Conservation (phyloP, 2,797 vertebrate genomes). For the Phyllotis vaccarum region DNA sequence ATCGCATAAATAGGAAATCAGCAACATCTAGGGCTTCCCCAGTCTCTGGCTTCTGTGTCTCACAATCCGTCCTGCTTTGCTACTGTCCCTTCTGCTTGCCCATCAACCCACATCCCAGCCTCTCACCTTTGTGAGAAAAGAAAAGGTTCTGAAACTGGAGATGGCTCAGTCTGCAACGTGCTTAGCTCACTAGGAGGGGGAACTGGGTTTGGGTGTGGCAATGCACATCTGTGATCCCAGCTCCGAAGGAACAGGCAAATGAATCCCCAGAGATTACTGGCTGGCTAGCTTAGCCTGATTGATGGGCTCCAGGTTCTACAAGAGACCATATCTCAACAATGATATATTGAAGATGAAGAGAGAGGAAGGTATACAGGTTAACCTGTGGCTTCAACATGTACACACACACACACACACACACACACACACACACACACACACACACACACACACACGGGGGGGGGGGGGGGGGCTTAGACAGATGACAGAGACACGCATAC, state of each 20-base stretch:
- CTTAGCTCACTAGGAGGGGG: background rate
- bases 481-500: background rate
- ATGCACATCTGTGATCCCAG: background rate
- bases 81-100: background rate
- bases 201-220: background rate
- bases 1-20: slow-evolving; percentile 77
- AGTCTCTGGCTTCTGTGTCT: slow-evolving; percentile 36
- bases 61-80: background rate
- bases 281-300: background rate
- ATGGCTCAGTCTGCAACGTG: background rate
- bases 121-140: background rate
- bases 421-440: background rate
- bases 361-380: background rate
- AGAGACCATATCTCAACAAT: background rate
- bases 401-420: background rate
- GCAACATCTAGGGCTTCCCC: slow-evolving; percentile 76
- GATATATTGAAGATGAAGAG: background rate
- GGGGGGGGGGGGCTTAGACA: too few relatives aligned
- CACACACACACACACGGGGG: too few relatives aligned
- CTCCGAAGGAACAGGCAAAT: background rate
- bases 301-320: background rate
- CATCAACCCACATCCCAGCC: background rate
- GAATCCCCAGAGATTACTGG: background rate
- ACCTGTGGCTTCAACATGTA: background rate
- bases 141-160: background rate